Evolutionary conservation across 2,113 vertebrate species (phyloP).

Genomic region (Hippolais icterina): DNA sequence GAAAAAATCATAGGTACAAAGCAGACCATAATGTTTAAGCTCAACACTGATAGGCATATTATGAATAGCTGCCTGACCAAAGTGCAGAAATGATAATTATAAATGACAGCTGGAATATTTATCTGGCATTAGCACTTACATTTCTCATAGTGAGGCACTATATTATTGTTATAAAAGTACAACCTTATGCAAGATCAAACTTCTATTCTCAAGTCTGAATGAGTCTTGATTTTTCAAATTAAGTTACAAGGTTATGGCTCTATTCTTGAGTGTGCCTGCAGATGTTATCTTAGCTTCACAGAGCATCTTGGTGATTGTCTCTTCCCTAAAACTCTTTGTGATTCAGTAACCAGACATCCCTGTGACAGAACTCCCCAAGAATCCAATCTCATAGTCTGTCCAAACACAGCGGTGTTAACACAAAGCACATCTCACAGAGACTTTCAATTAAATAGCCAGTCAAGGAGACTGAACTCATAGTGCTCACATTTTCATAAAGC

Average conservation of each 20-base stretch:
- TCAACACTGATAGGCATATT: not conserved
- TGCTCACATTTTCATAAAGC: not conserved
- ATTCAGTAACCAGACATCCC: not conserved
- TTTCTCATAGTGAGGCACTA: not conserved
- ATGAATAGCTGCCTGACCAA: not conserved
- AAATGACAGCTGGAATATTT: not conserved
- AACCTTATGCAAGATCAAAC: constrained; percentile 3
- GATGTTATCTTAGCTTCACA: not conserved
- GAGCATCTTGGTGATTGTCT: not conserved
- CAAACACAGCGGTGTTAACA: not conserved
- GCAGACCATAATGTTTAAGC: not conserved
- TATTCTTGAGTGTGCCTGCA: not conserved
- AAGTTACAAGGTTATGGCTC: not conserved
- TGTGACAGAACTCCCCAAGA: not conserved
- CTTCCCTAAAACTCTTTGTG: not conserved
- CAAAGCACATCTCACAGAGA: not conserved
- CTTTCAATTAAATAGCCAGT: constrained; percentile 1
- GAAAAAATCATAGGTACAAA: not conserved
- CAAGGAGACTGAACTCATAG: not conserved
- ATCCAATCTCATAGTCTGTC: not conserved
- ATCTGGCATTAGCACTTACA: not conserved
- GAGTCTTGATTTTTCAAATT: constrained; percentile 19
- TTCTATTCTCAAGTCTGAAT: not conserved
- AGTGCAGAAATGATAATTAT: not conserved
- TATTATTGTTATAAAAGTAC: not conserved